phyloP scores from a whole-genome alignment of 1,140 invertebrate species.

The Lethrus apterus region DNA sequence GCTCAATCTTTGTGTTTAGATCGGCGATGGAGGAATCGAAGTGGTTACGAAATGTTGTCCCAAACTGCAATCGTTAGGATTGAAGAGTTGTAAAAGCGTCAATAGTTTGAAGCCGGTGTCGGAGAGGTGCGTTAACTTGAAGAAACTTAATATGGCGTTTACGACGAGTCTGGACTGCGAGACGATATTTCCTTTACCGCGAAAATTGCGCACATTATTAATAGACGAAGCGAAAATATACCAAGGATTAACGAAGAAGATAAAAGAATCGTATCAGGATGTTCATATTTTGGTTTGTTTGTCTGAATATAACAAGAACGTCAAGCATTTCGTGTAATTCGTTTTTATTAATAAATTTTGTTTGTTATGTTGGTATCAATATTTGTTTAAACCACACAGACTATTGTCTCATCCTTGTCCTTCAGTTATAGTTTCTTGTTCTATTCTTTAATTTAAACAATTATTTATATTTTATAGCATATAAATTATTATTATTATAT shows the following conservation, averaged over 20 bases:
- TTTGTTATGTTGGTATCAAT: too few relatives aligned
- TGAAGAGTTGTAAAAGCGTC: conserved; percentile 23
- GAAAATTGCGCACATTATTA: conserved; percentile 15
- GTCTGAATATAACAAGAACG: conserved; percentile 13
- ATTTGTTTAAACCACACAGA: too few relatives aligned
- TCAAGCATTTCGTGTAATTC: too few relatives aligned
- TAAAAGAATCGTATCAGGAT: not conserved
- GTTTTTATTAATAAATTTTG: too few relatives aligned
- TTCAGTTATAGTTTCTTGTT: too few relatives aligned
- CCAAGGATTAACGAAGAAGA: not conserved
- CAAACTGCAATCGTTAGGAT: conserved; percentile 15
- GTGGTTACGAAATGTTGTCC: conserved; percentile 15
- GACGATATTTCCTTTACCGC: conserved; percentile 5
- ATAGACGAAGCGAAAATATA: conserved; percentile 13
- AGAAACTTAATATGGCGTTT: conserved; percentile 21
- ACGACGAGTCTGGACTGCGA: conserved; percentile 5
- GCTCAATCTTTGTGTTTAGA: not conserved
- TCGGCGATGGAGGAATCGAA: conserved; percentile 15
- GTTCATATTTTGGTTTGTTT: conserved; percentile 10
- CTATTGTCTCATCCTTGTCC: too few relatives aligned
- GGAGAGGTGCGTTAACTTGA: conserved; percentile 13
- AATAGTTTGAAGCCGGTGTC: conserved; percentile 5
- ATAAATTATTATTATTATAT: too few relatives aligned
- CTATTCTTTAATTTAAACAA: too few relatives aligned
- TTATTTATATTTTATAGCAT: too few relatives aligned